Conservation (phyloP, 2,888 invertebrate species). For the Rhagonycha lutea region DNA sequence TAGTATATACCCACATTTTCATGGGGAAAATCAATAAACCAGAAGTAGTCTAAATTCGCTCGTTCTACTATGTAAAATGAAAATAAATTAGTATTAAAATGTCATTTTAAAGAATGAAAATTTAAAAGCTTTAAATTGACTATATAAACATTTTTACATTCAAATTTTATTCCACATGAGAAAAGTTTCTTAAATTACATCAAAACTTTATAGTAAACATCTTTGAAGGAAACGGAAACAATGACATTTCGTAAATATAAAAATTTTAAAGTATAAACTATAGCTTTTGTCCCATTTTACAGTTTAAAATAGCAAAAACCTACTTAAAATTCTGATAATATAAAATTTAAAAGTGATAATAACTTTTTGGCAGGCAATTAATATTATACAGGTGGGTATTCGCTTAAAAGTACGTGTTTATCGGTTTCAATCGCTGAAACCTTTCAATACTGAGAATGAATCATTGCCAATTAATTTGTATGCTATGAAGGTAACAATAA, state of each 20-base stretch:
- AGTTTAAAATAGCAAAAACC: background rate
- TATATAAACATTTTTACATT: background rate
- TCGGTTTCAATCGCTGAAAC: background rate
- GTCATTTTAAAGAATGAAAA: background rate
- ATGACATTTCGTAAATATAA: background rate
- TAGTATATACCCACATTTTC: background rate
- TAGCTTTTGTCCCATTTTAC: background rate
- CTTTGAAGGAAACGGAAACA: background rate
- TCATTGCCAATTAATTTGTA: slow-evolving; percentile 1
- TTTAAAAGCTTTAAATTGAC: background rate
- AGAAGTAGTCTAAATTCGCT: background rate
- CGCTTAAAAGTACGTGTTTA: background rate
- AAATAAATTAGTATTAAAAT: background rate
- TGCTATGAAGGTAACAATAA: background rate
- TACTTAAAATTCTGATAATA: background rate
- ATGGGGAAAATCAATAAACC: background rate
- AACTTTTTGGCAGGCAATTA: background rate
- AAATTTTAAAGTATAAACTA: background rate
- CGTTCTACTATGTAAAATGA: background rate
- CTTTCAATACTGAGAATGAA: background rate
- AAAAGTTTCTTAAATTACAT: background rate
- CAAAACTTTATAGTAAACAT: background rate
- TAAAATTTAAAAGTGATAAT: background rate
- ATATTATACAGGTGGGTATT: background rate
- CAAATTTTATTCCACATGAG: background rate